A percentile compares a stretch with the other conserved stretches of the same genome.
phyloP scores from a whole-genome alignment of 2,113 vertebrate species.

The human region DNA sequence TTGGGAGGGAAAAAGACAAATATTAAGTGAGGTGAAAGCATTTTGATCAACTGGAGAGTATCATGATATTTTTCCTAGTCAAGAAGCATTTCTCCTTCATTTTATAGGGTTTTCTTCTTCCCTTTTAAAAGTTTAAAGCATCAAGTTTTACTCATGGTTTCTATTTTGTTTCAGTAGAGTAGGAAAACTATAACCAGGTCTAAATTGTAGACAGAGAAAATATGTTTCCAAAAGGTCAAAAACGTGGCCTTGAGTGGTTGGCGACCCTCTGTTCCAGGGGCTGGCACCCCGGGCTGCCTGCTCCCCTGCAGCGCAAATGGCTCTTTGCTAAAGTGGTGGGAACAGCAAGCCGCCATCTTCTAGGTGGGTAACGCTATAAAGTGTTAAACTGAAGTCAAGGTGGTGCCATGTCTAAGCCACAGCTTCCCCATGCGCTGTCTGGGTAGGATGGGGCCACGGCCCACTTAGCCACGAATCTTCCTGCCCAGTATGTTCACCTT shows the following conservation, averaged over 20 bases:
- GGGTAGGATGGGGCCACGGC: neutral
- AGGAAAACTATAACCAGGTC: neutral
- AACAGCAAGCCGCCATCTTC: neutral
- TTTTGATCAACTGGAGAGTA: neutral
- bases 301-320: neutral
- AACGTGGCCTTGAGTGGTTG: neutral
- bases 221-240: neutral
- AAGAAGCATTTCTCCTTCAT: neutral
- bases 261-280: neutral
- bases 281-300: neutral
- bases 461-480: neutral
- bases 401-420: neutral
- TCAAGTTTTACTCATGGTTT: neutral
- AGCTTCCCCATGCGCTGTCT: neutral
- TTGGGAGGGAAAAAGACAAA: neutral
- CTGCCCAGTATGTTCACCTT: no score
- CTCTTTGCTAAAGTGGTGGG: neutral
- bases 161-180: neutral
- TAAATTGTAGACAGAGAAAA: neutral
- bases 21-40: neutral
- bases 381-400: neutral
- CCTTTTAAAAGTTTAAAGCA: neutral
- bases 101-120: neutral
- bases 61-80: neutral
- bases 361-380: neutral